Conservation (phyloP, 2,797 vertebrate species). For the Prionace glauca region DNA sequence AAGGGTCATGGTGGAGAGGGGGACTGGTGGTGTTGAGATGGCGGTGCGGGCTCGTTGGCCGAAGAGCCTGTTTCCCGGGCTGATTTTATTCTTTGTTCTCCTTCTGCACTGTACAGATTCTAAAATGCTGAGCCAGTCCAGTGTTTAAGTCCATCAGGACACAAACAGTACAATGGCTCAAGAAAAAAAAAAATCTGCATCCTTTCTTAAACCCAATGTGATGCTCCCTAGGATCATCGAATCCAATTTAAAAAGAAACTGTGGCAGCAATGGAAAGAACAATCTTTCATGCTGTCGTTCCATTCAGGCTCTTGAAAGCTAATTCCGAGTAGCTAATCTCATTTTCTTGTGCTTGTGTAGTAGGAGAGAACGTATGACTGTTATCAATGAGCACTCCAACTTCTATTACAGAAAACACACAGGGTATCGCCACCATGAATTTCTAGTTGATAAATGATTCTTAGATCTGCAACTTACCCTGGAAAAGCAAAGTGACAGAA, state of each 20-base stretch:
- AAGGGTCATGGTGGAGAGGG: too few relatives aligned
- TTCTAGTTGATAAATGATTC: background rate
- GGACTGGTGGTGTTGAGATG: too few relatives aligned
- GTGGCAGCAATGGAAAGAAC: background rate
- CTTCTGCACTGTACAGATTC: too few relatives aligned
- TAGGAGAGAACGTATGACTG: background rate
- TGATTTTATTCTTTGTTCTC: too few relatives aligned
- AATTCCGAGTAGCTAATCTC: background rate
- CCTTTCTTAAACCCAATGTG: background rate
- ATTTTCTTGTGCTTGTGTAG: background rate
- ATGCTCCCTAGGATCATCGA: background rate
- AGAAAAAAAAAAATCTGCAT: background rate
- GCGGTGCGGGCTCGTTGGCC: too few relatives aligned
- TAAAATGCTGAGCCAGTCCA: background rate
- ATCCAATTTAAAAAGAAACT: background rate
- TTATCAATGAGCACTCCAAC: background rate
- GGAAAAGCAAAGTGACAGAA: background rate
- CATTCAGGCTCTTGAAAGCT: background rate
- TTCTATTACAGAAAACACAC: background rate
- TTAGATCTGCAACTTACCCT: background rate
- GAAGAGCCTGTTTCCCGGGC: too few relatives aligned
- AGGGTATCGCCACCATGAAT: too few relatives aligned
- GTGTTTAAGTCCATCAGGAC: background rate
- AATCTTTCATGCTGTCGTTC: background rate
- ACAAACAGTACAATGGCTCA: background rate